Evolutionary conservation across 2,797 vertebrate genomes (phyloP).

Genomic region (Crocodylus rhombifer): DNA sequence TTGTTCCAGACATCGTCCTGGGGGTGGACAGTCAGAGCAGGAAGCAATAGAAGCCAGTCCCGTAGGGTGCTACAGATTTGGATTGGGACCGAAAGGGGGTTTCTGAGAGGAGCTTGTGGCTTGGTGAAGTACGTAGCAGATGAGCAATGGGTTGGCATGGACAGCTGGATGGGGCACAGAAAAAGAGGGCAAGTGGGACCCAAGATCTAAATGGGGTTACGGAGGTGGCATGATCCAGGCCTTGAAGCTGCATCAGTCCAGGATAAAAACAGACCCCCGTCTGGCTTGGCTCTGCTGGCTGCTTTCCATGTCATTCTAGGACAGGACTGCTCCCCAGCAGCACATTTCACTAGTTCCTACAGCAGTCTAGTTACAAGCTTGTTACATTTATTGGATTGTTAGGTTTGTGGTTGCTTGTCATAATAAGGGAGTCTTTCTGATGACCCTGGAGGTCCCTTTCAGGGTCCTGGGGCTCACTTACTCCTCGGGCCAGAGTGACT

Average conservation of each 20-base stretch:
- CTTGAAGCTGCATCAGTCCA: not conserved
- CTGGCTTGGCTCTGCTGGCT: not conserved
- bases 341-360: not conserved
- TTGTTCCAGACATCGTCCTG: not conserved
- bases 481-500: not conserved
- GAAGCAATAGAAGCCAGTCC: rapidly evolving
- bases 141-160: not conserved
- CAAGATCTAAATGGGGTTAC: conserved; percentile 33
- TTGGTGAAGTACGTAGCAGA: not conserved
- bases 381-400: not conserved
- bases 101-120: not conserved
- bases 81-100: not conserved
- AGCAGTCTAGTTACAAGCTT: not conserved
- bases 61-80: not conserved
- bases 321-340: not conserved
- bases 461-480: not conserved
- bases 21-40: not conserved
- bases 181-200: conserved; percentile 47
- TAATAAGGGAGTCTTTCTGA: rapidly evolving
- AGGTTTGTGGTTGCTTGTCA: rapidly evolving
- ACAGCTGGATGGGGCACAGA: conserved; percentile 26
- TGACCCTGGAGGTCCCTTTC: not conserved
- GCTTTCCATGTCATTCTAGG: not conserved
- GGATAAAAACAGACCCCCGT: not conserved
- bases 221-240: conserved; percentile 16